These are phyloP conservation scores for Troides helena DNA, from an alignment of 2,888 invertebrate species.

Conservation along the genomic window DNA sequence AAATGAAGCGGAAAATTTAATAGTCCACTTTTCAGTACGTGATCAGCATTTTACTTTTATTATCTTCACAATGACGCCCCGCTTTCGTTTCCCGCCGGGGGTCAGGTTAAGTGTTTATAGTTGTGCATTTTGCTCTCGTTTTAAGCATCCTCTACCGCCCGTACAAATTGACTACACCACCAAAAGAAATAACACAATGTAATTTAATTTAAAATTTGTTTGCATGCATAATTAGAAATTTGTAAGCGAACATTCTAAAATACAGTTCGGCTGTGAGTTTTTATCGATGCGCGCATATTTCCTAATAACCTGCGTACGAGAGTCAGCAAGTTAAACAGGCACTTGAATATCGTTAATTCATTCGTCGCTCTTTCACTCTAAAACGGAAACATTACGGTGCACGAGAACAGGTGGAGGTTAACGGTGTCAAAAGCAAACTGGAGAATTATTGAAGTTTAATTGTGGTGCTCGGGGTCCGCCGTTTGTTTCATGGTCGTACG, in stretches of 20 bases:
- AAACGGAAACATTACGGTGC: constrained; percentile 23
- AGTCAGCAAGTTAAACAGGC: constrained; percentile 21
- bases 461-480: constrained; percentile 12
- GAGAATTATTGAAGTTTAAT: constrained; percentile 23
- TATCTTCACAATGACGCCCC: constrained; percentile 52
- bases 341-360: constrained; percentile 24
- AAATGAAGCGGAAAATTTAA: constrained; percentile 75
- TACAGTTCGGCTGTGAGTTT: constrained; percentile 16
- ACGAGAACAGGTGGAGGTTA: constrained; percentile 14
- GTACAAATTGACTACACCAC: constrained; percentile 17
- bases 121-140: constrained; percentile 25
- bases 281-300: constrained; percentile 8
- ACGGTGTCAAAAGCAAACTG: constrained; percentile 25
- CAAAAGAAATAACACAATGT: constrained; percentile 27
- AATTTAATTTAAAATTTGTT: constrained; percentile 27
- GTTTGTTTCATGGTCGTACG: constrained; percentile 19
- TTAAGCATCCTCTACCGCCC: constrained; percentile 13
- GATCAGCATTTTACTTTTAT: constrained; percentile 67
- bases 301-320: constrained; percentile 2
- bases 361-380: constrained; percentile 26
- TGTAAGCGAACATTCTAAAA: constrained; percentile 17
- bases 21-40: constrained; percentile 68
- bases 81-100: constrained; percentile 64
- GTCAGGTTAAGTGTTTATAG: constrained; percentile 28
- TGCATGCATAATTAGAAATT: constrained; percentile 25